Evolutionary conservation across 2,888 invertebrate genomes (phyloP), one percentile per base, ranked within the genome.

Genomic region (Eupithecia dodoneata): DNA sequence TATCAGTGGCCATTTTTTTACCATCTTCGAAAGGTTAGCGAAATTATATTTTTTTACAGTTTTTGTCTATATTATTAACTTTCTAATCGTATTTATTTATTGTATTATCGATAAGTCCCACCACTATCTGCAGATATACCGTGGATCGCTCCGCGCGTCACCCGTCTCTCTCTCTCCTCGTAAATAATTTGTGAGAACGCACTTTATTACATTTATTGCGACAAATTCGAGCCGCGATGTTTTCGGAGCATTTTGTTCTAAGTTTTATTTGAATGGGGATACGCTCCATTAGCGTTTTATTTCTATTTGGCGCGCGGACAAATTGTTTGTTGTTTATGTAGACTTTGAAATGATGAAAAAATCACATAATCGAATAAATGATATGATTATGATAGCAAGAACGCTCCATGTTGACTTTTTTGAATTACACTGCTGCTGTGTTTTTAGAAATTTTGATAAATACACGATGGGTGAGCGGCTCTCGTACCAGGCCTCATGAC

Each of bases 101-200:
- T 30, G 30, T 30, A 30, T 30, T 30, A 30, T 30, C 30, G 30
- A 30, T 30, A 30, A 9, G 52, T 71, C 73, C 12, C 77, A 65
- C 63, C 77, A 44, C 79, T 77, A 73, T 4, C 69, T 13, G 66
- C 6, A 30, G 30, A 66, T 85, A 85, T 81, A 83, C 79, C 81
- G 85, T 84, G 82, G 84, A 84, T 4, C 86, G 84, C 75, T 74
- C 79, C 80, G 75, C 80, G 76, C 80, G 80, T 80, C 81, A 80
- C 18, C 71, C 59, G 70, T 79, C 76, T 76, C 74, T 76, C 72
- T 76, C 72, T 76, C 76, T 79, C 71, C 80, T 83, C 85, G 80
- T 87, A 87, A 87, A 88, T 85, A 84, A 86, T 84, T 80, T 80
- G 77, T 83, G 72, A 83, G 80, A 79, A 86, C 81, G 82, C 85